These are phyloP conservation scores for Homarus americanus DNA, from an alignment of 1,140 invertebrate genomes.

Conservation along the genomic window DNA sequence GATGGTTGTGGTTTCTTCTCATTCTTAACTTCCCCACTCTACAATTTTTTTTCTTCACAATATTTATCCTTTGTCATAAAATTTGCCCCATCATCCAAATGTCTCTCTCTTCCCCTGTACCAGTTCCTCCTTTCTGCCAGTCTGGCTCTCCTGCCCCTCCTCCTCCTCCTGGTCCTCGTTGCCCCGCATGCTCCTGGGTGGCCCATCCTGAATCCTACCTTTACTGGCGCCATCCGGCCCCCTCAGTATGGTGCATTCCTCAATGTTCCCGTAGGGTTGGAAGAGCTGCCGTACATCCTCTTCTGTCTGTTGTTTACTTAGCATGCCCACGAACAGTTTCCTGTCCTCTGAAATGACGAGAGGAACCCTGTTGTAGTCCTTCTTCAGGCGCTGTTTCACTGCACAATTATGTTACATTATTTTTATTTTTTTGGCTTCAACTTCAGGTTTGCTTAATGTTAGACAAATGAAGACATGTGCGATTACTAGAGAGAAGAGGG, in stretches of 20 bases:
- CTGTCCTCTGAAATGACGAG: constrained; percentile 86
- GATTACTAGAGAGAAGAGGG: constrained; percentile 30
- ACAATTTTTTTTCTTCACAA: not conserved
- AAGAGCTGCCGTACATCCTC: constrained; percentile 98
- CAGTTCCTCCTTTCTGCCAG: not conserved
- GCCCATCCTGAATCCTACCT: constrained; percentile 84
- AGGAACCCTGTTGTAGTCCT: constrained; percentile 59
- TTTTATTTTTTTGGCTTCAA: constrained; percentile 11
- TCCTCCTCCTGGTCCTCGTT: constrained; percentile 15
- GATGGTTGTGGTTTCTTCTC: not conserved
- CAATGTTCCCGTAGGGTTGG: constrained; percentile 96
- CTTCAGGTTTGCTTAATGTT: constrained; percentile 29
- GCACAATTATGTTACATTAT: constrained; percentile 13
- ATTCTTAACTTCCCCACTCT: not conserved
- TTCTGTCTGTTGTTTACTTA: constrained; percentile 99
- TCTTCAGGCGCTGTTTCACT: constrained; percentile 28
- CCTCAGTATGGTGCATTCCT: constrained; percentile 98
- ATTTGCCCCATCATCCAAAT: not conserved
- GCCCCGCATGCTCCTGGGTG: not conserved
- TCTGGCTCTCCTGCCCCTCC: not conserved
- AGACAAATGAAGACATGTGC: constrained; percentile 31
- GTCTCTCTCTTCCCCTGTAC: not conserved
- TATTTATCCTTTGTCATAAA: not conserved
- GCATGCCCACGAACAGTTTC: constrained; percentile 99
- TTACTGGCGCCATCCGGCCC: constrained; percentile 97